Evolutionary conservation across 2,113 vertebrate species (phyloP).

Genomic region (Beaufortia kweichowensis): DNA sequence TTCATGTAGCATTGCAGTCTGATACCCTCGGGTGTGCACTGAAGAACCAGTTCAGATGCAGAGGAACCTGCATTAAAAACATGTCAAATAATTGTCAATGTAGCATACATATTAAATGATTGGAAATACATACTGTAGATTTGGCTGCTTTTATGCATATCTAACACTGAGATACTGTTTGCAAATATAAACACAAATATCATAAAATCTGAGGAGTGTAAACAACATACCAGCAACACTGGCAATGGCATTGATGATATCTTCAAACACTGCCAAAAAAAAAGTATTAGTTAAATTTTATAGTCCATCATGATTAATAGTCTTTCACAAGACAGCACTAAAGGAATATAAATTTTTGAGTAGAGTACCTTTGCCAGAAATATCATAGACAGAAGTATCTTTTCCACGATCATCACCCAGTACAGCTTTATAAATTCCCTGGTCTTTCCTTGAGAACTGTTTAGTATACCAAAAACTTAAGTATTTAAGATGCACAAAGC

Average conservation of each 20-base stretch:
- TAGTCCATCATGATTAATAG: neutral
- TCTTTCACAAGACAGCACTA: no score
- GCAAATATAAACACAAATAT: neutral
- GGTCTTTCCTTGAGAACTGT: constrained; percentile 91
- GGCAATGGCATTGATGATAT: constrained; percentile 87
- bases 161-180: neutral
- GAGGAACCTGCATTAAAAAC: constrained; percentile 75
- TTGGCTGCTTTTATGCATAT: no score
- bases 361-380: constrained; percentile 84
- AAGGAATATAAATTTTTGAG: neutral
- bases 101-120: neutral
- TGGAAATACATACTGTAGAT: neutral
- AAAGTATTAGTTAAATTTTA: constrained; percentile 18
- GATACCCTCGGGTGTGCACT: constrained; percentile 95
- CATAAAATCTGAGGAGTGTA: neutral
- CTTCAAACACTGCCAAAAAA: constrained; percentile 83
- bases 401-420: constrained; percentile 90
- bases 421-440: constrained; percentile 88
- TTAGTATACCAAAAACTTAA: neutral
- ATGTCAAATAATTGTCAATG: neutral
- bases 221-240: constrained; percentile 86
- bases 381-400: constrained; percentile 82
- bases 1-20: constrained; percentile 93
- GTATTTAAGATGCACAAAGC: neutral
- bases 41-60: constrained; percentile 89